phyloP scores from a whole-genome alignment of 2,113 vertebrate species.

The Ctenomys sociabilis region DNA sequence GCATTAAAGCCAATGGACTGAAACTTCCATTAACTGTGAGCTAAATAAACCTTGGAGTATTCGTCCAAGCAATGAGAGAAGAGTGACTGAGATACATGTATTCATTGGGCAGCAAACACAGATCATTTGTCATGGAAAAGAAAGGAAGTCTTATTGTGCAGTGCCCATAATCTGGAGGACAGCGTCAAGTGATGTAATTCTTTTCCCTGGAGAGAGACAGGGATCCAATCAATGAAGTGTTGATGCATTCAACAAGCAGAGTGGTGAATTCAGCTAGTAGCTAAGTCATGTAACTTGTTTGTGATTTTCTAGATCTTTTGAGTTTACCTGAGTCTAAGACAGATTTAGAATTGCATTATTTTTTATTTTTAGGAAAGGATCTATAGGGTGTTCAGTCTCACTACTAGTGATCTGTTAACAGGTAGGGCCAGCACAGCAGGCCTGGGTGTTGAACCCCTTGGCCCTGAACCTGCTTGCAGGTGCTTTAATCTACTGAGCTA shows the following conservation, averaged over 20 bases:
- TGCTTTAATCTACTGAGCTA: too few relatives aligned
- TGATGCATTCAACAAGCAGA: background rate
- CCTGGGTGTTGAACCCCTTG: too few relatives aligned
- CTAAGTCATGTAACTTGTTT: background rate
- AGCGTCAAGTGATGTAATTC: background rate
- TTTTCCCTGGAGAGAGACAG: background rate
- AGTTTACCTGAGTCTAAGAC: background rate
- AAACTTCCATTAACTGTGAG: too few relatives aligned
- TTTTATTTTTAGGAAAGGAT: too few relatives aligned
- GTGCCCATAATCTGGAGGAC: background rate
- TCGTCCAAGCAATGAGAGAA: too few relatives aligned
- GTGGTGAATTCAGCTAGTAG: too few relatives aligned
- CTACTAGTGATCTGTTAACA: too few relatives aligned
- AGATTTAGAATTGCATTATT: background rate
- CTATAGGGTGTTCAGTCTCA: too few relatives aligned
- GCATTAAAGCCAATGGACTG: background rate
- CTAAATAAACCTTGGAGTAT: too few relatives aligned
- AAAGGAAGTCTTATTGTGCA: background rate
- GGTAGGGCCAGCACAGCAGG: too few relatives aligned
- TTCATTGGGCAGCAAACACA: background rate
- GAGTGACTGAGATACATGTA: too few relatives aligned
- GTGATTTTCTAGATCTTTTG: background rate
- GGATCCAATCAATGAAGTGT: background rate
- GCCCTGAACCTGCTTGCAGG: too few relatives aligned
- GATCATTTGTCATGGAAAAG: background rate